Percentiles rank a stretch among this genome's conserved stretches.
These are phyloP conservation scores for Hydrolagus affinis DNA, from an alignment of 2,113 vertebrate species.

Conservation along the genomic window DNA sequence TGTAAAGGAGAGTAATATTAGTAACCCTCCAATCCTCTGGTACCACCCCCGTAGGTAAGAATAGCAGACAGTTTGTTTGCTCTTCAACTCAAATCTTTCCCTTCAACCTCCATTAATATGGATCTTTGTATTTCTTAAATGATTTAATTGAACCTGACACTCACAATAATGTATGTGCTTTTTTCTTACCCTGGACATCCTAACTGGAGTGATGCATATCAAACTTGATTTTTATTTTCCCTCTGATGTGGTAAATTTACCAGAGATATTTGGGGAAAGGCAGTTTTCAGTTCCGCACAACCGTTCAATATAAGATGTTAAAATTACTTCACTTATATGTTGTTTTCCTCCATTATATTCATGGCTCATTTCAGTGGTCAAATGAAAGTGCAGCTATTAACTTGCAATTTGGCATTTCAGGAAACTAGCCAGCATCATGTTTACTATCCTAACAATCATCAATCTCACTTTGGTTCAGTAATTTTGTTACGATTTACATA, in stretches of 20 bases:
- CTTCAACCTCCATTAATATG: conserved; percentile 38
- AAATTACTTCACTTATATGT: background rate
- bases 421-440: conserved; percentile 5
- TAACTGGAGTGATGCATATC: conserved; percentile 36
- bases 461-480: background rate
- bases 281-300: conserved; percentile 32
- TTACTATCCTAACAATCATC: background rate
- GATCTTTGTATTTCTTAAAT: conserved; percentile 45
- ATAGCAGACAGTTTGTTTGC: conserved; percentile 29
- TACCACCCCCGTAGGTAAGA: background rate
- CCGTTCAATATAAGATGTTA: conserved; percentile 11
- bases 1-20: no score
- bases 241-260: conserved; percentile 38
- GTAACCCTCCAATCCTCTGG: no score
- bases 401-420: background rate
- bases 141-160: conserved; percentile 46
- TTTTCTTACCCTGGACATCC: conserved; percentile 42
- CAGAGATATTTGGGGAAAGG: conserved; percentile 40
- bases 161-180: conserved; percentile 31
- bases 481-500: background rate
- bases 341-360: background rate
- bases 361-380: background rate
- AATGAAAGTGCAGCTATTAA: background rate
- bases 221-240: conserved; percentile 35
- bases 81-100: conserved; percentile 38